Evolutionary conservation across 2,113 vertebrate species (phyloP), one percentile per base, ranked within the genome.

Genomic region (Austrofundulus limnaeus): DNA sequence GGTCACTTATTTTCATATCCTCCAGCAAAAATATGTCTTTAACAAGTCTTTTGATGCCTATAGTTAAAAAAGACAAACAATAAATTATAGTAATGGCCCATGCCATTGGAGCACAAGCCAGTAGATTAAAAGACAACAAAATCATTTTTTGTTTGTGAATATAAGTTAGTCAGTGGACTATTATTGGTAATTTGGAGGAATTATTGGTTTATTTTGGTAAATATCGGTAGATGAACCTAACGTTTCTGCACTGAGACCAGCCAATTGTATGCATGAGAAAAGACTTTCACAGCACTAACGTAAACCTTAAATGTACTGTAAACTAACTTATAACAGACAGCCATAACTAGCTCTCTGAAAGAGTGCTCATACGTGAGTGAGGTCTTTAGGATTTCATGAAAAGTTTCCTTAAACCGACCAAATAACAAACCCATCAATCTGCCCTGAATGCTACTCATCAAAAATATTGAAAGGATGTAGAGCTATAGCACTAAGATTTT

Each of bases 231-330:
- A 81, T 73, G 61, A 82, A 46, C 72, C 50, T 77, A 70, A 81
- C 80, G 85, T 83, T 78, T 85, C 61, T 67, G 72, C 69, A 66
- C 66, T 74, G 80, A 72, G 62, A 76, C 37, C 68, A 70, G 75
- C 89, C 73, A 77, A 88, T 79, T 85, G 87, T 83, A 88, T 87
- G 90, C 89, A 86, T 90, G 87, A 89, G 85, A 87, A 88, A 87
- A 82, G 66, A 90, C 60, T 85, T 85, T 88, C 85, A 85, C 87
- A 78, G 84, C 78, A 82, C 66, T 69, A 80, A 72, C 77, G 77
- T 69, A 77, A 88, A 75, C 82, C 85, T 85, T 88, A 80, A 88
- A 85, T 87, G 90, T 89, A 87, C 88, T 89, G 88, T 91, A 88
- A 77, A 83, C 81, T 67, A 78, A 75, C 70, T 87, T 81, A 84